Percentiles rank a stretch among this genome's conserved stretches.
These are phyloP conservation scores for Amiota mariae DNA, from an alignment of 2,888 invertebrate species.

Conservation along the genomic window DNA sequence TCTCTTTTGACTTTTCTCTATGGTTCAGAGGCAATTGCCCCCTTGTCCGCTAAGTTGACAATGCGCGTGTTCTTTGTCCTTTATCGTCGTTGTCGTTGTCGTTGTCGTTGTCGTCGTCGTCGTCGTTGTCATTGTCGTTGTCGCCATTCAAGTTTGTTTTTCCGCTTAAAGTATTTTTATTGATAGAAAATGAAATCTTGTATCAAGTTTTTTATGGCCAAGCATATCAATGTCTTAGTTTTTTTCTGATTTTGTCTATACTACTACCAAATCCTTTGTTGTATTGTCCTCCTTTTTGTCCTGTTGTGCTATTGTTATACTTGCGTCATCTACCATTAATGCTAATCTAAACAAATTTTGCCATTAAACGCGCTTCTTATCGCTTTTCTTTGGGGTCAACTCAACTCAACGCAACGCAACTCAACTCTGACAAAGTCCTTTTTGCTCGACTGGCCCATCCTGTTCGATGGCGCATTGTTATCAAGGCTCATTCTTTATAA, in stretches of 20 bases:
- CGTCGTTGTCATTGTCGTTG: conserved; percentile 15
- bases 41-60: too few species aligned
- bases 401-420: background rate
- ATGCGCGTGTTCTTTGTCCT: conserved; percentile 10
- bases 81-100: too few species aligned
- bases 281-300: background rate
- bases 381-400: background rate
- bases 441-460: conserved; percentile 11
- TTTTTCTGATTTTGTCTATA: too few species aligned
- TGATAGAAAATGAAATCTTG: conserved; percentile 49
- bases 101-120: background rate
- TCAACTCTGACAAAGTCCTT: background rate
- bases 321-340: conserved; percentile 53
- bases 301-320: background rate
- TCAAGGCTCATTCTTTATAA: too few species aligned
- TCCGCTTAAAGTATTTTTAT: conserved; percentile 72
- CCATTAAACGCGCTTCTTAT: conserved; percentile 50
- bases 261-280: too few species aligned
- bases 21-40: too few species aligned
- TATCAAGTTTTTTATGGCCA: conserved; percentile 64
- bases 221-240: background rate
- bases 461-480: too few species aligned
- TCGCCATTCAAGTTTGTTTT: conserved; percentile 67
- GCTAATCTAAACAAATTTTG: conserved; percentile 72
- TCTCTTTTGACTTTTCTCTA: too few species aligned